Base-by-base conservation (phyloP, 2,888 invertebrate species). In the Hofmannophila pseudospretella region DNA sequence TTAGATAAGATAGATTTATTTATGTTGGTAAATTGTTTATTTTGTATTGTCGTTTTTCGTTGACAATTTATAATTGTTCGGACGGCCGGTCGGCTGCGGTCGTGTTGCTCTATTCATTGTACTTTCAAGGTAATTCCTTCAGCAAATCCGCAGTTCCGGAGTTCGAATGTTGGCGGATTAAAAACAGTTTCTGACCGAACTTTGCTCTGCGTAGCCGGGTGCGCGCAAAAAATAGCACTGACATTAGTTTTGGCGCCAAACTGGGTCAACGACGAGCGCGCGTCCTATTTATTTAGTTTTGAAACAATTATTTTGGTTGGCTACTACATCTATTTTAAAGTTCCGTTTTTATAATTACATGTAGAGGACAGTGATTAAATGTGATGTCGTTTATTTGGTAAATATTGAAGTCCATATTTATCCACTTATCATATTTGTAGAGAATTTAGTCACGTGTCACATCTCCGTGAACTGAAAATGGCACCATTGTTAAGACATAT, bases 161-260 rank as follows among this genome's bases (percentile, higher is more conserved):
- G 19, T 34, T 10, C 14, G 31, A 32, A 11, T 29, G 8, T 29
- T 14, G 12, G 14, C 10, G 1, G 9, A 7, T 28, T 47, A 44
- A 52, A 36, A 44, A 55, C 56, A 68, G 69, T 68, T 42, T 55
- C 49, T 45, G 54, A 39, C 39, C 49, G 29, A 29, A 12, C n/a
- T 29, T 13, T 2, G 29, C 49, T 43, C 51, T 57, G 54, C 56
- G 23, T 20, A 32, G 25, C 23, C 50, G 57, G 51, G 54, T 57
- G 64, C 60, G 62, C 67, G 72, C 68, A 64, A 62, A 70, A 76
- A 73, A 77, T 76, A 75, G 67, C 64, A 41, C 54, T 71, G 73
- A 69, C 79, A 77, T 71, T 73, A 63, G 59, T 67, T 70, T 71
- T 67, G 62, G 63, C 76, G 71, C 73, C 62, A 67, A 64, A 65